Base-by-base conservation (phyloP, 2,797 vertebrate species). In the Eupleurogrammus muticus region DNA sequence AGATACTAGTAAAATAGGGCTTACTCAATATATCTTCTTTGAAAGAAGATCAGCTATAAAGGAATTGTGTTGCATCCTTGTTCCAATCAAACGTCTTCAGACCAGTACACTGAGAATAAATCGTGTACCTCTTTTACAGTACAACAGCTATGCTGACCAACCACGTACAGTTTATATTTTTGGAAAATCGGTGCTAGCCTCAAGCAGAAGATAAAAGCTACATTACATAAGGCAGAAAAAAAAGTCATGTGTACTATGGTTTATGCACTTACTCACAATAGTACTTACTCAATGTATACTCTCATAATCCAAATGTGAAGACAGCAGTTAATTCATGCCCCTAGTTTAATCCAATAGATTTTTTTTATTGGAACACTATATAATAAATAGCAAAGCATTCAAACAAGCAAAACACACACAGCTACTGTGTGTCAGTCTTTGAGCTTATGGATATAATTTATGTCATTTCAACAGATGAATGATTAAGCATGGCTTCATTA, bases 391-490 rank as follows among this genome's bases (percentile, higher is more conserved):
- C 50, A 48, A 16, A 60, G 70, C 28, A 68, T 54, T 36, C 44
- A 60, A 69, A 70, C 28, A 1, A 36, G 38, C 1, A 21, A 32
- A 70, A 51, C 46, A 11, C 44, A 83, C 46, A 51, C 20, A 28
- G 47, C 70, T 66, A 56, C 58, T 61, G 58, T 3, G n/a, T 67
- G 23, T 77, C 62, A 59, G 52, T 74, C 40, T 61, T 67, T 79
- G 53, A 81, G 57, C 63, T 65, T 59, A 55, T 71, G 36, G 7
- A 67, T 64, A 64, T 83, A 72, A 53, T 42, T 73, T 66, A 66
- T 74, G 69, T 74, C 61, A 78, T 71, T 78, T 71, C 42, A 79
- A 42, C 70, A 66, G 63, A 63, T 77, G 65, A 81, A 71, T 62
- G 35, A 62, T 36, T 16, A 21, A 12, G 56, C 73, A 23, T 52